Evolutionary conservation across 23 tunicate genomes (phyloP).

Genomic region (Phallusia fumigata): DNA sequence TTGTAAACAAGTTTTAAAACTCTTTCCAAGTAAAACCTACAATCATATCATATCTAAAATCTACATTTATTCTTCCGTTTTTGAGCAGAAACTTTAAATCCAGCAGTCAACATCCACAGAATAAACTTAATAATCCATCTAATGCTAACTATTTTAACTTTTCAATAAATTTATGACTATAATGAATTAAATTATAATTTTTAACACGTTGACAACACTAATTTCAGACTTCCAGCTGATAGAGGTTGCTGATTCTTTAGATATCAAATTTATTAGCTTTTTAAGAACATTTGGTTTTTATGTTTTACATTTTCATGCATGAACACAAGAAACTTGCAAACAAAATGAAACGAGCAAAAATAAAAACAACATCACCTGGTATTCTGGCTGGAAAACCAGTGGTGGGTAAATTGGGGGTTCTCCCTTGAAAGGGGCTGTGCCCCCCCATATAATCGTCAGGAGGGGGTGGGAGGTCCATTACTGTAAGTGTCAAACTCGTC

Average conservation of each 20-base stretch:
- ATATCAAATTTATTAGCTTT: too few species aligned
- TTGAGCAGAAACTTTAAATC: too few species aligned
- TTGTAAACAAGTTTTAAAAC: too few species aligned
- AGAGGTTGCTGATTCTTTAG: too few species aligned
- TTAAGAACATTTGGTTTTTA: neutral
- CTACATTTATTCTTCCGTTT: too few species aligned
- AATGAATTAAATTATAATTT: too few species aligned
- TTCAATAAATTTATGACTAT: too few species aligned
- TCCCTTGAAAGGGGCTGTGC: slow-evolving; percentile 9
- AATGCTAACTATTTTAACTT: too few species aligned
- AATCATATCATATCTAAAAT: too few species aligned
- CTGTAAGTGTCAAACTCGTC: neutral
- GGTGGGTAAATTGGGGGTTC: slow-evolving; percentile 38
- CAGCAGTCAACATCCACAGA: too few species aligned
- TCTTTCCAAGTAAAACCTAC: neutral
- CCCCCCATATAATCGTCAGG: slow-evolving; percentile 20
- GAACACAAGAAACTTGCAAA: neutral
- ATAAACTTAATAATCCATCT: neutral
- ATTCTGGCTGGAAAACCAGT: slow-evolving; percentile 42
- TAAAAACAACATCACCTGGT: slow-evolving; percentile 8
- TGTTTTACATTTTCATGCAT: neutral
- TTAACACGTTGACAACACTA: too few species aligned
- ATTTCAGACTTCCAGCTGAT: too few species aligned
- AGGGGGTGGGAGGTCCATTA: slow-evolving; percentile 83
- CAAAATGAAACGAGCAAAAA: neutral